Base-by-base conservation (phyloP, 2,888 invertebrate genomes). In the Tethea ocularis region DNA sequence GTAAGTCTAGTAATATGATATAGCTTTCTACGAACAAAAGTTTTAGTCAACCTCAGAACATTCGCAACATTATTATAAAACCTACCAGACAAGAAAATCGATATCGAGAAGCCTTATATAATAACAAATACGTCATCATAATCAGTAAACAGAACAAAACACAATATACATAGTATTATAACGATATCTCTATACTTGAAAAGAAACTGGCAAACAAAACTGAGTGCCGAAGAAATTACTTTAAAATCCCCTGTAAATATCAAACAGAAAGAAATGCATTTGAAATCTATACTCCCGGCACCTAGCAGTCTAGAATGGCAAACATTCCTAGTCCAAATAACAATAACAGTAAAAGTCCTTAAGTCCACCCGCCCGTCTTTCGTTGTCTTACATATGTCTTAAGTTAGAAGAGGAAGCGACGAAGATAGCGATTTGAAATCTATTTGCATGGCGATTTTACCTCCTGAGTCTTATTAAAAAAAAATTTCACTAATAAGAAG, bases 271-370 rank as follows among this genome's bases (percentile, higher is more conserved):
- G 59, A 72, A 74, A 66, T 70, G 62, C 69, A 69, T 69, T 71
- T 70, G 70, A 70, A 79, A 76, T 75, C 70, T 64, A 77, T 72
- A 75, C 70, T 70, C 68, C 52, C 57, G 63, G 63, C 60, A 66
- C 61, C 67, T 61, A 62, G 69, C 62, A 68, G 71, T 60, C 69
- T 61, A 58, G 68, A 58, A 69, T 58, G 56, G 70, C 66, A 74
- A 77, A 76, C 69, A 74, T 75, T 72, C 64, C 66, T 64, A 71
- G 70, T 68, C 62, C 74, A 78, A 81, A 77, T 75, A 82, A 77
- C 72, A 78, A 78, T 78, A 82, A 78, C 71, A 69, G 67, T 76
- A 74, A 77, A 75, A 79, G 70, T 75, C 64, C 66, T 72, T 70
- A 78, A 78, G 75, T 73, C 70, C 63, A 68, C 65, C 63, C 51